Percentiles rank a stretch among this genome's conserved stretches.
phyloP scores from a whole-genome alignment of 2,888 invertebrate species.

The Hemaris fuciformis region DNA sequence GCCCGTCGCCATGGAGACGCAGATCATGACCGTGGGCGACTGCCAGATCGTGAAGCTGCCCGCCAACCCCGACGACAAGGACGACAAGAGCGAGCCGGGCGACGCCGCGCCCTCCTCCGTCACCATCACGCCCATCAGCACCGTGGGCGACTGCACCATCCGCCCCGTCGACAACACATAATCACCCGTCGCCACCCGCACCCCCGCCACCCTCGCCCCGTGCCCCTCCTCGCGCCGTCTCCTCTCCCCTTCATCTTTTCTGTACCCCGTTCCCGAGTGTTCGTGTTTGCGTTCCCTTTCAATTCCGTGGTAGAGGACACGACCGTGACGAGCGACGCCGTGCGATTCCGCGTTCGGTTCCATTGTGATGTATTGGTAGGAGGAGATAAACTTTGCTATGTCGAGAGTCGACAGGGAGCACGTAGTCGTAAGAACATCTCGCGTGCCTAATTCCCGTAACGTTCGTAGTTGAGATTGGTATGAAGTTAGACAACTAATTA shows the following conservation, averaged over 20 bases:
- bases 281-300: neutral
- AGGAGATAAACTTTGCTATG: neutral
- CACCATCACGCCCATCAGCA: slow-evolving; percentile 73
- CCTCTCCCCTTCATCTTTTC: too few relatives aligned
- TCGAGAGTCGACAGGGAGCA: neutral
- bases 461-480: slow-evolving; percentile 20
- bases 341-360: neutral
- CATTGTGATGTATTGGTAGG: neutral
- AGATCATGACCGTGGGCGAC: slow-evolving; percentile 77
- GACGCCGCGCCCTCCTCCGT: slow-evolving; percentile 58
- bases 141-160: slow-evolving; percentile 76
- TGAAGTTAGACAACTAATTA: slow-evolving; percentile 39
- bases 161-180: slow-evolving; percentile 73
- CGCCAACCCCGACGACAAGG: slow-evolving; percentile 54
- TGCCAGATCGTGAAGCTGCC: slow-evolving; percentile 77
- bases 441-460: slow-evolving; percentile 13
- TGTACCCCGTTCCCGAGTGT: neutral
- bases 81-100: slow-evolving; percentile 47
- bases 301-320: neutral
- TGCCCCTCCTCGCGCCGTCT: too few relatives aligned
- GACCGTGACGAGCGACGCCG: neutral
- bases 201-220: too few relatives aligned
- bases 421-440: slow-evolving; percentile 17
- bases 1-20: slow-evolving; percentile 61
- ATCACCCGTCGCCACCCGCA: too few relatives aligned